Evolutionary conservation across 2,797 vertebrate species (phyloP).

Genomic region (Cephalopachus bancanus): DNA sequence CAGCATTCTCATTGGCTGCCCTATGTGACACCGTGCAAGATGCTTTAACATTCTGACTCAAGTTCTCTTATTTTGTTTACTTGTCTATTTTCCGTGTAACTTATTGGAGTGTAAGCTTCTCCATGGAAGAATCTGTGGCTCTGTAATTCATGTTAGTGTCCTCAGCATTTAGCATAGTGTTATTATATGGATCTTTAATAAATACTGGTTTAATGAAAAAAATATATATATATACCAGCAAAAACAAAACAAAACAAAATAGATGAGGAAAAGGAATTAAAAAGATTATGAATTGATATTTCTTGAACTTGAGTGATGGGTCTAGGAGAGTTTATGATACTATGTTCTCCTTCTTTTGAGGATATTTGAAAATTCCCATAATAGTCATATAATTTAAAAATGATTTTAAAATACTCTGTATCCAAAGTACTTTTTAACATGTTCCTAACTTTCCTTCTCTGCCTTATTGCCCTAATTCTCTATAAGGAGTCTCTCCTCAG

Average conservation of each 20-base stretch:
- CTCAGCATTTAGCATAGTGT: background rate
- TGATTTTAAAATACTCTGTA: background rate
- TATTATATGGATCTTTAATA: background rate
- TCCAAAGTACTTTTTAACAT: background rate
- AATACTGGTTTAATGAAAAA: no score
- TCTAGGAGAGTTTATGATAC: background rate
- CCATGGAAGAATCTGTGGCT: background rate
- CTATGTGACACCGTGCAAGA: background rate
- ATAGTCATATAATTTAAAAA: background rate
- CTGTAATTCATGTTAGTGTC: no score
- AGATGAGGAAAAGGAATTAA: background rate
- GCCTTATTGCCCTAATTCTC: background rate
- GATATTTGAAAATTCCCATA: background rate
- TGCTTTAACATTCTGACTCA: background rate
- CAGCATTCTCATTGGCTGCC: background rate
- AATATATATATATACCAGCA: background rate
- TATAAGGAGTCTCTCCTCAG: background rate
- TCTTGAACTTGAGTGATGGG: background rate
- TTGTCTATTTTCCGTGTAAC: background rate
- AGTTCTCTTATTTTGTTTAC: background rate
- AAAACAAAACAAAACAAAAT: background rate
- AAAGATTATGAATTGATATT: background rate
- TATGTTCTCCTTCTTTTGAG: constrained; percentile 22
- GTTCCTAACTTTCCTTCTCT: background rate
- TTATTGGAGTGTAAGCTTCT: background rate